Base-by-base conservation (phyloP, 1,140 invertebrate species). In the Cataglyphis hispanica region DNA sequence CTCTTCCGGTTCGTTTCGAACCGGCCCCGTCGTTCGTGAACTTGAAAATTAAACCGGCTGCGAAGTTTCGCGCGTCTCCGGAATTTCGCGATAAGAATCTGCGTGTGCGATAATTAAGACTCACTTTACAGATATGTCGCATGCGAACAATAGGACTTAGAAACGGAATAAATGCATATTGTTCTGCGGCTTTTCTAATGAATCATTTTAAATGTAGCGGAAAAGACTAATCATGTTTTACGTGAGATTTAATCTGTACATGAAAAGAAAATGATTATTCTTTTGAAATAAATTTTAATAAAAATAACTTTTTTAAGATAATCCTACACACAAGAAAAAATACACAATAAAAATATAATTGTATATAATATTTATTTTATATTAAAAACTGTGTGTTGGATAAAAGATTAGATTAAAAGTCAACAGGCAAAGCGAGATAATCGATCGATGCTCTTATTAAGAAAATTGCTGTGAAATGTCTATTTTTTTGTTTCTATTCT, bases 1-100 rank as follows among this genome's bases (percentile, higher is more conserved):
- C 46, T 80, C 85, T 89, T 89, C 88, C 85, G 87, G 85, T 74
- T 86, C 58, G 58, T 46, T 40, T 43, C 37, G 46, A 69, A 69
- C 72, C 58, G 61, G 84, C 74, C 85, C 70, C 64, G 16, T 40
- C 74, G 90, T 85, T 91, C 90, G 80, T 91, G 91, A 91, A 91
- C 91, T 91, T 91, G 91, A 90, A 86, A 89, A 87, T 64, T 72
- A 60, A 85, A 87, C 78, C 87, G 83, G 60, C 56, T 69, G 53
- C 76, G 5, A 50, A 67, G 77, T 89, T 89, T 89, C 88, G 53
- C 43, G 74, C 31, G 7, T 0, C 74, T 37, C 76, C 16, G 40
- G 60, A 86, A 86, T 69, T 37, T 31, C 27, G 46, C 22, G 67
- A 74, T 74, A 74, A 34, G 6, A n/a, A 74, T 74, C 67, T 74